Evolutionary conservation across 2,888 invertebrate species (phyloP).

Genomic region (Melanargia galathea): DNA sequence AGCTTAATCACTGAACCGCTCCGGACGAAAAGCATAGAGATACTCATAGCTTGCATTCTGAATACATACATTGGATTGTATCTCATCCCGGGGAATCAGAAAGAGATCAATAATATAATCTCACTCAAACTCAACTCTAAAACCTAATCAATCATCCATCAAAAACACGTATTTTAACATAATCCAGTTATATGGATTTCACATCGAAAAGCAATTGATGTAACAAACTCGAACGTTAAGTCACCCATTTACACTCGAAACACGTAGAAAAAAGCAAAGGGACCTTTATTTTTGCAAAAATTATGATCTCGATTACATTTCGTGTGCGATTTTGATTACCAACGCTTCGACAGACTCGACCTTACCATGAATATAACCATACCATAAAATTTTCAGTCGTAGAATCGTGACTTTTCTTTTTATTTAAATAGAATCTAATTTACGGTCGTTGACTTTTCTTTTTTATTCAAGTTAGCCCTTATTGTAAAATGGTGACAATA

Average conservation of each 20-base stretch:
- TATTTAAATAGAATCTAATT: too few species aligned
- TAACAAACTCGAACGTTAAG: slow-evolving; percentile 42
- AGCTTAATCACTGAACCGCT: neutral
- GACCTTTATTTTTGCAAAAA: slow-evolving; percentile 60
- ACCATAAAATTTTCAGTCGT: too few species aligned
- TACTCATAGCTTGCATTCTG: too few species aligned
- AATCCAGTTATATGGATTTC: slow-evolving; percentile 42
- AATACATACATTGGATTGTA: too few species aligned
- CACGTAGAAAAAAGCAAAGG: slow-evolving; percentile 59
- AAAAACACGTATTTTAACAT: slow-evolving; percentile 20
- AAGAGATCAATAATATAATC: too few species aligned
- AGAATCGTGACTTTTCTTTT: too few species aligned
- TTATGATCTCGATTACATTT: slow-evolving; percentile 28
- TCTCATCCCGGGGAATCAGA: too few species aligned
- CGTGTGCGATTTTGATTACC: slow-evolving; percentile 6
- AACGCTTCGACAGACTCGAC: neutral
- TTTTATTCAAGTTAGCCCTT: too few species aligned
- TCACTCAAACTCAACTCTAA: neutral
- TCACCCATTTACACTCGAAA: slow-evolving; percentile 50
- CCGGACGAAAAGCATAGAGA: too few species aligned
- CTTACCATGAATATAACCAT: too few species aligned
- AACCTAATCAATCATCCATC: slow-evolving; percentile 2
- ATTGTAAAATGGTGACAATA: too few species aligned
- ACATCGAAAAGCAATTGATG: slow-evolving; percentile 41
- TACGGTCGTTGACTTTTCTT: too few species aligned